Percentiles rank a stretch among this genome's conserved stretches.
Evolutionary conservation across 2,888 invertebrate genomes (phyloP).

Genomic region (Molorchus minor): DNA sequence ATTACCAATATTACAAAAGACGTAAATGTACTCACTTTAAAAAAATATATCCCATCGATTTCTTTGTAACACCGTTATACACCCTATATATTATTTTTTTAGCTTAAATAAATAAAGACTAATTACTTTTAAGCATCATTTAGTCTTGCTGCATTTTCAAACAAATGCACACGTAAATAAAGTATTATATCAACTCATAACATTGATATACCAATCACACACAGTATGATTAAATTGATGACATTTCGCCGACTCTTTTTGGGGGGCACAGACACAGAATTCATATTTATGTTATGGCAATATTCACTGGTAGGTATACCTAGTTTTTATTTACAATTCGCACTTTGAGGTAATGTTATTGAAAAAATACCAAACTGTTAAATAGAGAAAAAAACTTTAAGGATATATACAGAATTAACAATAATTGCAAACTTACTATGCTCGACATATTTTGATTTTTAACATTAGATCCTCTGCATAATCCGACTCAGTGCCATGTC

Average conservation of each 20-base stretch:
- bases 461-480: too few relatives aligned
- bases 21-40: conserved; percentile 1
- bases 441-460: too few relatives aligned
- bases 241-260: conserved; percentile 48
- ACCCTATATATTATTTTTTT: conserved; percentile 4
- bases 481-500: too few relatives aligned
- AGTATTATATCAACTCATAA: conserved; percentile 62
- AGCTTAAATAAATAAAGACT: conserved; percentile 24
- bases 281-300: not conserved
- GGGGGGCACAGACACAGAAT: conserved; percentile 27
- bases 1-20: conserved; percentile 21
- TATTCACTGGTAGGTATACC: not conserved
- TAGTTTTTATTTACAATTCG: not conserved
- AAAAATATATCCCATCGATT: conserved; percentile 12
- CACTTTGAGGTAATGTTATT: conserved; percentile 3
- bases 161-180: conserved; percentile 61
- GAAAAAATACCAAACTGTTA: too few relatives aligned
- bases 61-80: conserved; percentile 19
- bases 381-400: too few relatives aligned
- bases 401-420: too few relatives aligned
- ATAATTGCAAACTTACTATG: too few relatives aligned
- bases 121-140: conserved; percentile 22
- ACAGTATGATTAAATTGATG: conserved; percentile 63
- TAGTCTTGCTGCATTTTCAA: conserved; percentile 61
- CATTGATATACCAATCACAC: conserved; percentile 65